phyloP scores from a whole-genome alignment of 2,888 invertebrate genomes.

The Drosophila rellima region DNA sequence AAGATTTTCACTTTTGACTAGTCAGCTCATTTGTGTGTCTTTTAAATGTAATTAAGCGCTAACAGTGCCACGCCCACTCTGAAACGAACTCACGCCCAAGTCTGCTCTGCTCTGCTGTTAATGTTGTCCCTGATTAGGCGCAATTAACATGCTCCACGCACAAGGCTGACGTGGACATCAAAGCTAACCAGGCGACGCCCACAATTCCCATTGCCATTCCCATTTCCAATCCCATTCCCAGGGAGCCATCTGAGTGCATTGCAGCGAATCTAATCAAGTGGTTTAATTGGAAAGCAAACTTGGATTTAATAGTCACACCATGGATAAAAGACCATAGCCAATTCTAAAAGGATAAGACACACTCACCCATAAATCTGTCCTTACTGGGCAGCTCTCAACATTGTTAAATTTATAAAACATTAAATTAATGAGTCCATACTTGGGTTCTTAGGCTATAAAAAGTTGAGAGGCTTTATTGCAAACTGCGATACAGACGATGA shows the following conservation, averaged over 20 bases:
- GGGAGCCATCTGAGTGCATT: constrained; percentile 18
- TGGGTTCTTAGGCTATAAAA: background rate
- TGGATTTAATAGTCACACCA: constrained; percentile 73
- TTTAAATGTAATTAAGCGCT: constrained; percentile 67
- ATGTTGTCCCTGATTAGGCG: constrained; percentile 67
- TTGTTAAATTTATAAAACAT: constrained; percentile 17
- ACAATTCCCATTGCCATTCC: constrained; percentile 21
- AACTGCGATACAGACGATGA: too few relatives aligned
- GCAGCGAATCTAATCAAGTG: constrained; percentile 73
- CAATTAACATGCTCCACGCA: constrained; percentile 77
- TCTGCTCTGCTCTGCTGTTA: constrained; percentile 31
- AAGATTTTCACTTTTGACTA: constrained; percentile 46
- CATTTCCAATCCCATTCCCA: background rate
- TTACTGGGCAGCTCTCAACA: constrained; percentile 1
- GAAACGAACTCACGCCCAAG: background rate
- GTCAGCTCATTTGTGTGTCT: constrained; percentile 54
- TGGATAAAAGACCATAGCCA: constrained; percentile 54
- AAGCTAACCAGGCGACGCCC: constrained; percentile 47
- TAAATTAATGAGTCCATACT: too few relatives aligned
- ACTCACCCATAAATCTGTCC: constrained; percentile 12
- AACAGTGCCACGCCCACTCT: constrained; percentile 51
- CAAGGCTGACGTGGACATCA: constrained; percentile 56
- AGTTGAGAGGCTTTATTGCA: too few relatives aligned
- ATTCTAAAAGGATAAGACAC: constrained; percentile 44
- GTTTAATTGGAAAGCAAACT: constrained; percentile 81